Base-by-base conservation (phyloP, 1,140 invertebrate genomes). In the Papilio xuthus region DNA sequence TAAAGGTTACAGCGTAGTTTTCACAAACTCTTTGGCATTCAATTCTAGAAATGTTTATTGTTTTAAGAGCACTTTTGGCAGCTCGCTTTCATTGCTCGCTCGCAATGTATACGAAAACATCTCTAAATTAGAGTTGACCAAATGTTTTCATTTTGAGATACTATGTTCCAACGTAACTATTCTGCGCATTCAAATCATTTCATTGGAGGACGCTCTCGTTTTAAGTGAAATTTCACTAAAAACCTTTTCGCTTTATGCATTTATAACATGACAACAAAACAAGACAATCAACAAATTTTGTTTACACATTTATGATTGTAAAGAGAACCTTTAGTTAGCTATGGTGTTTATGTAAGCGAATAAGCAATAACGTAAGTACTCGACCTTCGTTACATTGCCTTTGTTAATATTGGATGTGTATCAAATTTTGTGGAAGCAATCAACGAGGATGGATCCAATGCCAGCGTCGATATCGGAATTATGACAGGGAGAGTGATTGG, bases 281-380 rank as follows among this genome's bases (percentile, higher is more conserved):
- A 37, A 6, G 4, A 37, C 0, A 37, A 37, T 37, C 32, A 37
- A 6, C 32, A 37, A 37, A 37, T 47, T 47, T 18, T 3, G 6
- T 47, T 4, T 47, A 47, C 13, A 15, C 18, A 7, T 37, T 37
- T 37, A 37, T 47, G 44, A 18, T 47, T 47, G 15, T 18, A 6
- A 18, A 47, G 18, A 47, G 15, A 18, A 0, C 44, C 3, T 18
- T 47, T 47, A 18, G 15, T 3, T 15, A 15, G 44, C 13, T 9
- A 8, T 53, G 0, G 9, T 20, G 9, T 53, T 53, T 53, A 44
- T 12, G 42, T 44, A n/a, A 8, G 50, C 20, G n/a, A 20, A 8
- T 32, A 67, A 67, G 60, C 60, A 67, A 67, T 67, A 28, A 67
- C 60, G 60, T 67, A 28, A 67, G 26, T 67, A 67, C 12, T 67